Evolutionary conservation across 1,140 invertebrate species (phyloP).

Genomic region (Eufriesea mexicana): DNA sequence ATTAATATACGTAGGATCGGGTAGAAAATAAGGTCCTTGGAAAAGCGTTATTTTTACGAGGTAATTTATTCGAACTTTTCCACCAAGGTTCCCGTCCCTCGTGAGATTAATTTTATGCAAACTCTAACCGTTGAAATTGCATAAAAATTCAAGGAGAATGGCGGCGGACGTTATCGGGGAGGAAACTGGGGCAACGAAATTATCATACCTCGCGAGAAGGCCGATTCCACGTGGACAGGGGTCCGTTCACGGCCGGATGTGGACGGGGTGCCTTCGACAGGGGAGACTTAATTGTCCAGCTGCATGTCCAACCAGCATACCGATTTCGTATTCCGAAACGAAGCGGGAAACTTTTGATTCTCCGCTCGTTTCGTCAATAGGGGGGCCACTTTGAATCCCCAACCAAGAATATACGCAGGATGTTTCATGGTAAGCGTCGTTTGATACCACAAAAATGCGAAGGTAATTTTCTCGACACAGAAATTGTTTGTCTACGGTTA

Average conservation of each 20-base stretch:
- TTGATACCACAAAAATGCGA: too few relatives aligned
- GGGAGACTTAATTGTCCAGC: slow-evolving; percentile 21
- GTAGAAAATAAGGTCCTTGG: too few relatives aligned
- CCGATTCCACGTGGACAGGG: background rate
- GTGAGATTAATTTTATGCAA: slow-evolving; percentile 18
- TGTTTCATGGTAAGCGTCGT: too few relatives aligned
- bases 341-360: background rate
- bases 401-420: too few relatives aligned
- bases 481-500: too few relatives aligned
- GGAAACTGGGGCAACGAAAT: slow-evolving; percentile 35
- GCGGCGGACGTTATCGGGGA: background rate
- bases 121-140: slow-evolving; percentile 15
- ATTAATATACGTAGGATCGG: too few relatives aligned
- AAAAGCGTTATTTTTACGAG: background rate
- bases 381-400: too few relatives aligned
- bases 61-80: too few relatives aligned
- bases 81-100: background rate
- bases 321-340: background rate
- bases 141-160: slow-evolving; percentile 31
- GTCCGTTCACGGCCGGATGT: background rate
- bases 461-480: too few relatives aligned
- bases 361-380: background rate
- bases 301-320: background rate
- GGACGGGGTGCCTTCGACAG: background rate
- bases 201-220: slow-evolving; percentile 24